phyloP scores from a whole-genome alignment of 1,140 invertebrate genomes.

The Drosophila sp. region DNA sequence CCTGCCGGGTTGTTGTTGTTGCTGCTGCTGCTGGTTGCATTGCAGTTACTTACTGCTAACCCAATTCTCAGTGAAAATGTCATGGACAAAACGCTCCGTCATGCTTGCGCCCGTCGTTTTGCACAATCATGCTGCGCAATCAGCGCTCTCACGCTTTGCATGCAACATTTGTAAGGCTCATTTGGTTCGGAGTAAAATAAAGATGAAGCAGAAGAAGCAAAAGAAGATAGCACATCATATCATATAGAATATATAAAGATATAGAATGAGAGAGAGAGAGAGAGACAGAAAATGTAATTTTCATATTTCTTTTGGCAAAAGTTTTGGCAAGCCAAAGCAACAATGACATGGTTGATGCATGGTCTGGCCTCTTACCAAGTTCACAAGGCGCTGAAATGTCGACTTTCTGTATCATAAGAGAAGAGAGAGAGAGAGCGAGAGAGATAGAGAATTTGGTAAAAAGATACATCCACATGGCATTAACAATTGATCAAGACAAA shows the following conservation, averaged over 20 bases:
- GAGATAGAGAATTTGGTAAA: constrained; percentile 2
- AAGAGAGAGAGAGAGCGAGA: background rate
- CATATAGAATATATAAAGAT: constrained; percentile 31
- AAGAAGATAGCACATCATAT: background rate
- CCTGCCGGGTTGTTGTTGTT: background rate
- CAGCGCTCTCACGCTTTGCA: constrained; percentile 54
- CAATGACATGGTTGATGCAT: constrained; percentile 65
- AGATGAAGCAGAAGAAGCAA: constrained; percentile 31
- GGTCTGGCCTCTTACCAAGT: constrained; percentile 62
- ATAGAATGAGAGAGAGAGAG: no score
- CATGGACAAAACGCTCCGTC: constrained; percentile 59
- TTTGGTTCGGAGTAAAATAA: constrained; percentile 34
- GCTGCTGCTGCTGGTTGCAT: background rate
- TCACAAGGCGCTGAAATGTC: constrained; percentile 70
- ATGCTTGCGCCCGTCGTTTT: constrained; percentile 40
- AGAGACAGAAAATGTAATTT: constrained; percentile 51
- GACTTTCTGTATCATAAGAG: background rate
- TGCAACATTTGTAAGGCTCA: constrained; percentile 60
- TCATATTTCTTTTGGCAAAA: constrained; percentile 60
- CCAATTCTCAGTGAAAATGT: constrained; percentile 61
- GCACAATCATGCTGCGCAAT: constrained; percentile 70
- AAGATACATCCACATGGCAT: constrained; percentile 71
- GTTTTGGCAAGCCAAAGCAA: constrained; percentile 58
- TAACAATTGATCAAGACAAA: constrained; percentile 74
- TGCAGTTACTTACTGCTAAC: constrained; percentile 53